These are phyloP conservation scores for Scarus forsteni DNA, from an alignment of 2,797 vertebrate genomes.

Conservation along the genomic window DNA sequence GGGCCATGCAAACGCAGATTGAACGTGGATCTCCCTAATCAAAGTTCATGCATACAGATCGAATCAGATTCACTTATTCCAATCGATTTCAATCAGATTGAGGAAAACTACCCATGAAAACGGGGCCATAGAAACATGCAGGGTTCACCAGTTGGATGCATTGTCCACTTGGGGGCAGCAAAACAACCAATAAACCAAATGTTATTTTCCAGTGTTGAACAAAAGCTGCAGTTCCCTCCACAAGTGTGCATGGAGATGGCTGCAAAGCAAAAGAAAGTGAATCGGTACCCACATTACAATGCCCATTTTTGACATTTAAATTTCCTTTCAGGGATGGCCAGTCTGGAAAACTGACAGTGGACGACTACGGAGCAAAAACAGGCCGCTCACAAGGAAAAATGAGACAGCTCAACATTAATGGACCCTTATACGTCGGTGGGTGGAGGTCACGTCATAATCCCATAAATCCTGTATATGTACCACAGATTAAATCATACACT, in stretches of 20 bases:
- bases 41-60: too few relatives aligned
- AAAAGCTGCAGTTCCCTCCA: too few relatives aligned
- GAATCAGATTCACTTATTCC: too few relatives aligned
- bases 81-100: too few relatives aligned
- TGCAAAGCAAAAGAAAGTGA: too few relatives aligned
- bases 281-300: too few relatives aligned
- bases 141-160: neutral
- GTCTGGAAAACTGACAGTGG: constrained; percentile 94
- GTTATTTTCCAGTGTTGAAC: too few relatives aligned
- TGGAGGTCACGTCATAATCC: constrained; percentile 11
- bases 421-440: constrained; percentile 93
- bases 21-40: too few relatives aligned
- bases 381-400: constrained; percentile 93
- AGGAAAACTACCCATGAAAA: too few relatives aligned
- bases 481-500: neutral
- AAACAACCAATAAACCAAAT: neutral
- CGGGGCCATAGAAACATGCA: neutral
- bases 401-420: constrained; percentile 95
- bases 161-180: constrained; percentile 11
- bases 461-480: neutral
- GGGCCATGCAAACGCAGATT: too few relatives aligned
- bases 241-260: too few relatives aligned
- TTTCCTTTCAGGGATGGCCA: constrained; percentile 88
- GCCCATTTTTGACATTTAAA: neutral
- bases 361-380: constrained; percentile 95